Conservation (phyloP, 2,888 invertebrate species). For the Campoplex nolae region DNA sequence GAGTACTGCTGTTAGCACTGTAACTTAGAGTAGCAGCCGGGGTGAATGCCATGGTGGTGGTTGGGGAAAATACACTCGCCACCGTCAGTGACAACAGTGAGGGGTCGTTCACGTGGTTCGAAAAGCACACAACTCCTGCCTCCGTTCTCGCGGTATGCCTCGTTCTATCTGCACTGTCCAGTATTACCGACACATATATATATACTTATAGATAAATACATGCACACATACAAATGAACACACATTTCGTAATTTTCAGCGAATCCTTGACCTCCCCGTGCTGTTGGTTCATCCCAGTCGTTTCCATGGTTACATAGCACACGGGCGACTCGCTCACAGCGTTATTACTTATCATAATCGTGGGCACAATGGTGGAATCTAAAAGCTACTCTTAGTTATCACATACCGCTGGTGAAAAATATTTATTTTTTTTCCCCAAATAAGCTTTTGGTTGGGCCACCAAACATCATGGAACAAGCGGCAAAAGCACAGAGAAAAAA, state of each 20-base stretch:
- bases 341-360: constrained; percentile 57
- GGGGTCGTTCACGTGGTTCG: constrained; percentile 48
- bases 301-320: constrained; percentile 74
- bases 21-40: constrained; percentile 24
- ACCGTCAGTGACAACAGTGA: constrained; percentile 57
- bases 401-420: constrained; percentile 57
- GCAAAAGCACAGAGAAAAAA: not conserved
- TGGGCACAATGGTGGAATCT: constrained; percentile 67
- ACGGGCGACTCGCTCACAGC: constrained; percentile 17
- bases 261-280: constrained; percentile 26
- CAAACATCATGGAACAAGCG: constrained; percentile 3
- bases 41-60: constrained; percentile 55
- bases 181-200: not conserved
- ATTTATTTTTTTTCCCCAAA: constrained; percentile 3
- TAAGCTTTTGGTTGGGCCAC: not conserved
- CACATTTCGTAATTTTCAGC: constrained; percentile 42
- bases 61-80: constrained; percentile 64
- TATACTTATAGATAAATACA: not conserved
- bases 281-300: constrained; percentile 45
- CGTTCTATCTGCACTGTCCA: constrained; percentile 18
- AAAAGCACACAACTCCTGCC: constrained; percentile 50
- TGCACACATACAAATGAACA: not conserved
- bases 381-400: constrained; percentile 81
- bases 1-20: constrained; percentile 25
- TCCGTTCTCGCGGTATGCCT: constrained; percentile 47